phyloP scores from a whole-genome alignment of 1,140 invertebrate species.

The Orchesella cincta region DNA sequence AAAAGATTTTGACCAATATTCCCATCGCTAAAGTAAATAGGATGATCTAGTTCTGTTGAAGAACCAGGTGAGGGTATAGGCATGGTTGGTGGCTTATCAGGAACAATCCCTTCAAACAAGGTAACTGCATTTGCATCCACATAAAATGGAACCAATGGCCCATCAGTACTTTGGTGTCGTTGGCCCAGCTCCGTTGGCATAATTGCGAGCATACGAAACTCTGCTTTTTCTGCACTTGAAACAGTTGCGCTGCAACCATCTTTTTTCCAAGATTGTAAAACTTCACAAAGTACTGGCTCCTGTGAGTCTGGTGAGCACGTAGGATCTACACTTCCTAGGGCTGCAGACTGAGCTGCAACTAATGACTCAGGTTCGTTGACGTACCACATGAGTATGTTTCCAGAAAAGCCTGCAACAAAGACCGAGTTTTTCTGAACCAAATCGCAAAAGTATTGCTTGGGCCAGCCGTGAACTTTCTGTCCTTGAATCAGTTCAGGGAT shows the following conservation, averaged over 20 bases:
- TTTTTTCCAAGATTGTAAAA: neutral
- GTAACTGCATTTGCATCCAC: conserved; percentile 19
- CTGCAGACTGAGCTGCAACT: neutral
- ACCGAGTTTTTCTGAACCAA: neutral
- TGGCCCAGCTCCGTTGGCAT: neutral
- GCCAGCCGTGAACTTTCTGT: neutral
- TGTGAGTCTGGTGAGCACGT: neutral
- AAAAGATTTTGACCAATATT: conserved; percentile 27
- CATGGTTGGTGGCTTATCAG: neutral
- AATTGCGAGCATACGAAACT: neutral
- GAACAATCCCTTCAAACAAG: conserved; percentile 30
- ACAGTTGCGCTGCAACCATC: neutral
- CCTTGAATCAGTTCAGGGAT: neutral
- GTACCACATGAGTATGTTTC: conserved; percentile 29
- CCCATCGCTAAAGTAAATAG: neutral
- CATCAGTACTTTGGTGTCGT: neutral
- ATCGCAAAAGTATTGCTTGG: neutral
- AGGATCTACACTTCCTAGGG: neutral
- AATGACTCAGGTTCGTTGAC: conserved; percentile 12
- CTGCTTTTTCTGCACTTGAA: neutral
- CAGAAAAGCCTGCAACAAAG: conserved; percentile 23
- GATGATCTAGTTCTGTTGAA: no score
- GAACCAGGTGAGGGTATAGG: no score
- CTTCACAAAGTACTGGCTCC: neutral
- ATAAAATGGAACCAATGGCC: conserved; percentile 27